Conservation (phyloP, 1,140 invertebrate species). For the Ips typographus region DNA sequence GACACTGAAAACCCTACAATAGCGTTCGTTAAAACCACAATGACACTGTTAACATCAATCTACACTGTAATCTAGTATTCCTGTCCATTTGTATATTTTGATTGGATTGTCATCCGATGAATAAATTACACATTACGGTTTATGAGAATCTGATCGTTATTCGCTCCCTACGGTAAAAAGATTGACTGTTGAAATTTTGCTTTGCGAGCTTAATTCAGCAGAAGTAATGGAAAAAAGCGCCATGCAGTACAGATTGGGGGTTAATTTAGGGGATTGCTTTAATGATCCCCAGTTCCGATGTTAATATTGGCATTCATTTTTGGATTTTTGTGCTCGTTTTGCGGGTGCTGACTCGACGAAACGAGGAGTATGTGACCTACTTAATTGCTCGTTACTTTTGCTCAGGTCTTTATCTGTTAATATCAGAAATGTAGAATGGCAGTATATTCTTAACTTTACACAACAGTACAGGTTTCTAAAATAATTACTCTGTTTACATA, state of each 20-base stretch:
- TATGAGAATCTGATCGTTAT: background rate
- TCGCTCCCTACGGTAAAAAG: background rate
- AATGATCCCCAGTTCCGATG: background rate
- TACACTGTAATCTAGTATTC: slow-evolving; percentile 10
- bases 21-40: slow-evolving; percentile 15
- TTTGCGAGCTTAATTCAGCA: background rate
- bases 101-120: slow-evolving; percentile 9
- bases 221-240: slow-evolving; percentile 1
- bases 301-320: no score
- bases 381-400: no score
- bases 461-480: no score
- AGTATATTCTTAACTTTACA: no score
- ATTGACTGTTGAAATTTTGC: background rate
- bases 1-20: slow-evolving; percentile 3
- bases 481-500: no score
- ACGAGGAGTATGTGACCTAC: no score
- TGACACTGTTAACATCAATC: slow-evolving; percentile 10
- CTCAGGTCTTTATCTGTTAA: no score
- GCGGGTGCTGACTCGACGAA: no score
- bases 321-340: no score
- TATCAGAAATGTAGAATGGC: no score
- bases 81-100: slow-evolving; percentile 17
- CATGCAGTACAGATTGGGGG: background rate
- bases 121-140: slow-evolving; percentile 5
- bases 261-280: background rate